These are phyloP conservation scores for Eumacrocentrus americanus DNA, from an alignment of 2,888 invertebrate species.

Conservation along the genomic window DNA sequence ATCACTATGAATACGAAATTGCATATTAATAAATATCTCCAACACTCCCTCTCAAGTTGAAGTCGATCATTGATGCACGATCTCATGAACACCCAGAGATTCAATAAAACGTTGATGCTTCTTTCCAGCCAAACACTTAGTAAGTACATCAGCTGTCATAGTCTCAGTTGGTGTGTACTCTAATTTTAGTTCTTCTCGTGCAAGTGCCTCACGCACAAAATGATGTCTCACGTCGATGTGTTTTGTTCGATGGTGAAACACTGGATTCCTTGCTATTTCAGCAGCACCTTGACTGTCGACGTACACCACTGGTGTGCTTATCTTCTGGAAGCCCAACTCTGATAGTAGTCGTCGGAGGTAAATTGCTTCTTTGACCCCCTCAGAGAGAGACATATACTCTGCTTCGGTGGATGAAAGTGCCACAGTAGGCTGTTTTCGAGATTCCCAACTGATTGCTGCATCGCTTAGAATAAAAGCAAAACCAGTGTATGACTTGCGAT, in stretches of 20 bases:
- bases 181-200: slow-evolving; percentile 13
- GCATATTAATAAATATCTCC: too few species aligned
- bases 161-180: slow-evolving; percentile 16
- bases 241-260: not conserved
- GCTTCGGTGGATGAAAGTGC: slow-evolving; percentile 37
- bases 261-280: not conserved
- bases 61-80: too few species aligned
- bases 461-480: slow-evolving; percentile 33
- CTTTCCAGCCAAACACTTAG: slow-evolving; percentile 7
- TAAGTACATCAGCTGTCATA: slow-evolving; percentile 25
- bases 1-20: too few species aligned
- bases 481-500: slow-evolving; percentile 41
- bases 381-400: slow-evolving; percentile 35
- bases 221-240: slow-evolving; percentile 32
- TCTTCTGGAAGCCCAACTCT: slow-evolving; percentile 28
- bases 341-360: slow-evolving; percentile 19
- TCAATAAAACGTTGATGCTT: not conserved
- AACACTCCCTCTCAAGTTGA: too few species aligned
- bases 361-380: slow-evolving; percentile 29
- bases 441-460: slow-evolving; percentile 33
- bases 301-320: slow-evolving; percentile 18
- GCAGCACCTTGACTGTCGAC: slow-evolving; percentile 32
- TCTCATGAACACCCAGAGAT: not conserved
- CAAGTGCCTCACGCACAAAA: slow-evolving; percentile 28
- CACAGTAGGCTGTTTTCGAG: slow-evolving; percentile 35